Percentiles rank a stretch among this genome's conserved stretches.
These are phyloP conservation scores for Chondrilla cf. caribensis DNA, from an alignment of 37 sponge, comb jelly and placozoan genomes.

Conservation along the genomic window DNA sequence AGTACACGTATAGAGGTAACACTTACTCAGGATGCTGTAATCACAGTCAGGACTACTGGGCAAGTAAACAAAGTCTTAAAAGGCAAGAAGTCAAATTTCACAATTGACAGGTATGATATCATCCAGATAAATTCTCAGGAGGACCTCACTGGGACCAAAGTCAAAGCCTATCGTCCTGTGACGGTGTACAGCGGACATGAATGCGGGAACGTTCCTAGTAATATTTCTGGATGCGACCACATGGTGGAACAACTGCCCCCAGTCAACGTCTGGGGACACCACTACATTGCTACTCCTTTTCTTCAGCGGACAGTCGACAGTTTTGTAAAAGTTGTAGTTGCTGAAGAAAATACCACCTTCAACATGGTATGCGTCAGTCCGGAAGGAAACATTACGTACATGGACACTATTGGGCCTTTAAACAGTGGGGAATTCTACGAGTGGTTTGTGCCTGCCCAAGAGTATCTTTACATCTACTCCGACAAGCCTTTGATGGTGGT, in stretches of 20 bases:
- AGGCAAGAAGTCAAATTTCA: neutral
- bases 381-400: neutral
- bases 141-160: constrained; percentile 1
- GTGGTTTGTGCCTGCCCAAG: neutral
- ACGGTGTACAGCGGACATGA: constrained; percentile 24
- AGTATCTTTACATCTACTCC: neutral
- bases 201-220: neutral
- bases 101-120: neutral
- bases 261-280: neutral
- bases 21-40: neutral
- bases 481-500: neutral
- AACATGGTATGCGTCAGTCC: neutral
- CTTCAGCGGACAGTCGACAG: too few species aligned
- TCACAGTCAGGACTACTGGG: neutral
- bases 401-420: neutral
- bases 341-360: neutral
- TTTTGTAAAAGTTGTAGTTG: neutral
- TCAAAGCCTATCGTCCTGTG: neutral
- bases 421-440: neutral
- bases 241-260: constrained; percentile 23
- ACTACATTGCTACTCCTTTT: neutral
- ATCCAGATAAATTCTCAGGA: neutral
- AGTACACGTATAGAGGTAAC: neutral
- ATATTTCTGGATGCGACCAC: neutral
- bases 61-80: neutral